These are phyloP conservation scores for Philonicus albiceps DNA, from an alignment of 2,888 invertebrate species.

Conservation along the genomic window DNA sequence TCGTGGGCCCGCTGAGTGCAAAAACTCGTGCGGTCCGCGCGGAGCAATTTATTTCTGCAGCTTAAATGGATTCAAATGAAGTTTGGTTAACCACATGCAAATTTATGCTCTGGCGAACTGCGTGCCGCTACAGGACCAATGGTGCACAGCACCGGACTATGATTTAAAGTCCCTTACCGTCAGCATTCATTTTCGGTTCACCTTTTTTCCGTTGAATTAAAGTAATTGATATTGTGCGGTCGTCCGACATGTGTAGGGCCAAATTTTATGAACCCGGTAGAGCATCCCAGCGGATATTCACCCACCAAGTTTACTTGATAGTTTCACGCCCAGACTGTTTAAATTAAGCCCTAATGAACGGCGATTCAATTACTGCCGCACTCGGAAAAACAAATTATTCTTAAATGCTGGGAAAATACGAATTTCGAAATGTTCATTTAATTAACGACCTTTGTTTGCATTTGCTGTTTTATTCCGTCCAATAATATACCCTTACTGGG, in stretches of 20 bases:
- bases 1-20: slow-evolving; percentile 3
- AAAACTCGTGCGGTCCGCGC: slow-evolving; percentile 33
- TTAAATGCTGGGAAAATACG: background rate
- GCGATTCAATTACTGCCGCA: background rate
- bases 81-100: slow-evolving; percentile 33
- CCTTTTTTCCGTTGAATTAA: background rate
- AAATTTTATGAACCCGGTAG: background rate
- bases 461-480: background rate
- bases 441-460: background rate
- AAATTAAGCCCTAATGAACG: background rate
- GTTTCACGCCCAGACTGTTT: background rate
- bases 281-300: background rate
- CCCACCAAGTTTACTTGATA: background rate
- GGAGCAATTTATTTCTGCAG: slow-evolving; percentile 16
- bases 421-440: background rate
- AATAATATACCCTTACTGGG: background rate
- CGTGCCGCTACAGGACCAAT: background rate
- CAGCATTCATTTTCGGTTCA: background rate
- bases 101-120: slow-evolving; percentile 4
- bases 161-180: background rate
- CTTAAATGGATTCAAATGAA: slow-evolving; percentile 33
- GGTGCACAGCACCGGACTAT: background rate
- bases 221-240: slow-evolving; percentile 21
- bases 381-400: background rate
- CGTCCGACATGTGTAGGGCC: background rate